Base-by-base conservation (phyloP, 2,113 vertebrate species). In the Phalacrocorax carbo region DNA sequence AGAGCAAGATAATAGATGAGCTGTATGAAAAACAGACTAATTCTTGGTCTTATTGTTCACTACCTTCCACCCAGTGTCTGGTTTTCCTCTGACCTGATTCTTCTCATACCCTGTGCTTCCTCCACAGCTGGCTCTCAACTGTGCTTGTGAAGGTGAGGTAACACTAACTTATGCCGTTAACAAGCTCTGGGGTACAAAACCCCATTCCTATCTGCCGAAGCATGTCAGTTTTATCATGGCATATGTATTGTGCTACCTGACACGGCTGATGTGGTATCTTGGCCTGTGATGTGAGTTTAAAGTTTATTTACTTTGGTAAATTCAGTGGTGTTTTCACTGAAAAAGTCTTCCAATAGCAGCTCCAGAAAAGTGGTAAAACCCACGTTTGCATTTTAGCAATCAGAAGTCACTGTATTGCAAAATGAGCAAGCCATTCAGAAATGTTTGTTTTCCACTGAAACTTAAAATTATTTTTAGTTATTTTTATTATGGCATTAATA, bases 191-290 rank as follows among this genome's bases (percentile, higher is more conserved):
- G 1, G 7, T 60, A 38, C 3, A 1, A 75, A 85, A 60, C 5
- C 29, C 6, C 18, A 34, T 38, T 70, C 65, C 62, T 54, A 9
- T 20, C 40, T 66, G 38, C 25, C 0, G 1, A 65, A 76, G 15
- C 1, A 0, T 26, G 15, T 46, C 44, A 22, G 15, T 70, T 80
- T 69, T 52, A 32, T n/a, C 2, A 1, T 27, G 18, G 34, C 1
- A 0, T 71, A 42, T 8, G 9, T 52, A 26, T 71, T 25, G 15
- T 54, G 62, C 32, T 64, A 27, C 30, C 30, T 84, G 49, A 64
- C 62, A 52, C 0, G 0, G 18, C 11, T 64, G 49, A 58, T 0
- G 1, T 27, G 46, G 13, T 42, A 78, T 55, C 48, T 61, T 38
- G n/a, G 10, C 16, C 87, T 73, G 23, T 38, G 52, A 61, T 27